Percentiles rank a stretch among this genome's conserved stretches.
phyloP scores from a whole-genome alignment of 2,797 vertebrate genomes.

The Rhynchonycteris naso region DNA sequence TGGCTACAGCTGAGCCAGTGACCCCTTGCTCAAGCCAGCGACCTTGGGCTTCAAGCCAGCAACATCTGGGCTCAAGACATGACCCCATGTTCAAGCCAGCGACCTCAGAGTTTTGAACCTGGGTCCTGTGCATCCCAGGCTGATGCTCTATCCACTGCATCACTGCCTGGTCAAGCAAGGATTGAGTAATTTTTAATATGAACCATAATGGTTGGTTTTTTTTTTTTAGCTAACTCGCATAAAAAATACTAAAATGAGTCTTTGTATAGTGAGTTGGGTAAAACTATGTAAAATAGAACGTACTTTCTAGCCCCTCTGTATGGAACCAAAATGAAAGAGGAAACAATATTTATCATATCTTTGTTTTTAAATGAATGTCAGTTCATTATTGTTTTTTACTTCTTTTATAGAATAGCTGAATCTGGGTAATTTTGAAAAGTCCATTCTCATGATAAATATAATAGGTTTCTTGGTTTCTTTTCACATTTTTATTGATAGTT shows the following conservation, averaged over 20 bases:
- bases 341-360: neutral
- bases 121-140: too few species aligned
- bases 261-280: neutral
- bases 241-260: neutral
- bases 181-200: slow-evolving; percentile 5
- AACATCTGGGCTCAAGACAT: too few species aligned
- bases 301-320: neutral
- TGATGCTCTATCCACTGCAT: too few species aligned
- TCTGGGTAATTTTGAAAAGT: neutral
- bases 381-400: neutral
- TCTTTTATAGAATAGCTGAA: neutral
- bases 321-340: neutral
- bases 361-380: neutral
- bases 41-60: too few species aligned
- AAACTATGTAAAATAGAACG: neutral
- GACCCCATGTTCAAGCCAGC: too few species aligned
- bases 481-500: neutral
- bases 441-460: neutral
- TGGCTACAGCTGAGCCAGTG: too few species aligned
- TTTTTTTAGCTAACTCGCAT: neutral
- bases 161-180: neutral
- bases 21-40: too few species aligned
- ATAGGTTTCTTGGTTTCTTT: neutral
- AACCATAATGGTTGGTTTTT: neutral
- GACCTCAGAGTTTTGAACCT: too few species aligned